phyloP scores from a whole-genome alignment of 2,113 vertebrate species.

The Tupaia tana region DNA sequence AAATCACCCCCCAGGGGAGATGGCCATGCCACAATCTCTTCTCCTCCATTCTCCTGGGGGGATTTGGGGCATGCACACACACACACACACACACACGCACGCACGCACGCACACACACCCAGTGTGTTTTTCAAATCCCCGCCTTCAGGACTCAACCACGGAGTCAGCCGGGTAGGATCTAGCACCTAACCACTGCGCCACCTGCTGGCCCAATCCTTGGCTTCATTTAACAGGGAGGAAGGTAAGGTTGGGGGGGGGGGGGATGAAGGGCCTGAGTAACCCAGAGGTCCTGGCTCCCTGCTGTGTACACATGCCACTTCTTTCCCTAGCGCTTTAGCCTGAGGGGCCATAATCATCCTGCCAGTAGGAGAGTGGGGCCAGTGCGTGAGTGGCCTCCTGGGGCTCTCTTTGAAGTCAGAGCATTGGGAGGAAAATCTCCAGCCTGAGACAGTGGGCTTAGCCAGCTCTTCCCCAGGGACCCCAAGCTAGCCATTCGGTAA shows the following conservation, averaged over 20 bases:
- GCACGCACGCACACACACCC: too few relatives aligned
- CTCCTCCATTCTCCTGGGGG: too few relatives aligned
- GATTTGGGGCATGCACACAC: too few relatives aligned
- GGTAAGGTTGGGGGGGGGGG: background rate
- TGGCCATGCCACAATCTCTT: too few relatives aligned
- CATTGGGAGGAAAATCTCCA: background rate
- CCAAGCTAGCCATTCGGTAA: background rate
- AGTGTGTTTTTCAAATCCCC: too few relatives aligned
- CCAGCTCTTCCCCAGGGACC: background rate
- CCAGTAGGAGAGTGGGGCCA: background rate
- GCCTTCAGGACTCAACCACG: too few relatives aligned
- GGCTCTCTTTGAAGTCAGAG: background rate
- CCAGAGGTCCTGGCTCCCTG: background rate
- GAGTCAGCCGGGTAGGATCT: too few relatives aligned
- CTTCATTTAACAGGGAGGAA: constrained; percentile 13
- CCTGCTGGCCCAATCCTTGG: background rate
- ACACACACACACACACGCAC: too few relatives aligned
- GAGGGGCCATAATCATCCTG: background rate
- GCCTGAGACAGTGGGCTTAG: background rate
- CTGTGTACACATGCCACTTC: too few relatives aligned
- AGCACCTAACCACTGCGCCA: too few relatives aligned
- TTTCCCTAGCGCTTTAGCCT: background rate
- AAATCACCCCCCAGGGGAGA: too few relatives aligned
- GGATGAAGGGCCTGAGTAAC: background rate
- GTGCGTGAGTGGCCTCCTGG: background rate